Evolutionary conservation across 2,113 vertebrate species (phyloP), one percentile per base, ranked within the genome.

Genomic region (Podilymbus podiceps): DNA sequence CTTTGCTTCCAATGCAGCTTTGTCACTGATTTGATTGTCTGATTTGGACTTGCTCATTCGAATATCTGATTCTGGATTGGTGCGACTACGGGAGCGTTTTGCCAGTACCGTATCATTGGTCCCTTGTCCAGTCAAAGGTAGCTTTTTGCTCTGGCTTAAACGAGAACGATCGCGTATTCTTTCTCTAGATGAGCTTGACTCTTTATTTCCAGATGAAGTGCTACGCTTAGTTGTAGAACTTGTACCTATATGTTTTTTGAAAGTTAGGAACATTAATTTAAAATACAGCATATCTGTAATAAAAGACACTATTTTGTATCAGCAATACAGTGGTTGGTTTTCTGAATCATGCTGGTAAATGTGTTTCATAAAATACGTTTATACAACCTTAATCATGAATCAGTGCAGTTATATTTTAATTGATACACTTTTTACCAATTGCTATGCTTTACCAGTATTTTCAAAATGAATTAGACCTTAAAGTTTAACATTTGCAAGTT

Each of bases 21-120:
- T 99, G 97, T 99, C 99, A 24, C 98, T 99, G 96, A 99, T 99
- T 95, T 99, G 99, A 31, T 98, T 98, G 87, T 99, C 99, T 0
- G 99, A 99, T 71, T 99, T 99, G 17, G 99, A 99, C 95, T 99
- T 99, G 98, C 98, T 99, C 99, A 99, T 99, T 2, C 99, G 99
- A 80, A 98, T 67, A 1, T 99, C 99, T 0, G 98, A 95, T 9
- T 99, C 99, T 0, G 97, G 47, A 3, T 97, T 96, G 60, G 97
- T 62, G 82, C 99, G 99, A 64, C 98, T 97, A 30, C 99, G 99
- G 49, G 98, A 98, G 40, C 99, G 99, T 27, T 99, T 99, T 7
- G 98, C 98, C 66, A 98, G 93, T 6, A 97, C 94, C 2, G 83
- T 71, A 2, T 99, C 98, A 1, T 88, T 93, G 75, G 88, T 85